Evolutionary conservation across 2,888 invertebrate genomes (phyloP).

Genomic region (Sphaerophoria taeniata): DNA sequence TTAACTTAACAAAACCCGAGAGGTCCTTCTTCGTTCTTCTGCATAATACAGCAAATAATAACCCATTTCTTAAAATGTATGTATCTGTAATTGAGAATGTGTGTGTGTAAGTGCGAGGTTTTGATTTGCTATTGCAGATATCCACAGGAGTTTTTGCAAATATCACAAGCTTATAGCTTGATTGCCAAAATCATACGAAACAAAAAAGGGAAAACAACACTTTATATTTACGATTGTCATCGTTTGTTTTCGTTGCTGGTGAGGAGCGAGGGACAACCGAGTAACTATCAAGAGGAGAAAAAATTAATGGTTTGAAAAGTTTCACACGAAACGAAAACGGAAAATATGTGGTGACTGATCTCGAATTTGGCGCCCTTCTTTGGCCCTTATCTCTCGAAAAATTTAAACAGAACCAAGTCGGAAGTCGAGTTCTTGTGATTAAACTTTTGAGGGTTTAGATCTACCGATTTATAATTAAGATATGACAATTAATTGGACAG

Average conservation of each 20-base stretch:
- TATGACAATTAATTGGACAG: too few species aligned
- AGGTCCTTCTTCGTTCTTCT: constrained; percentile 59
- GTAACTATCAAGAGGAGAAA: constrained; percentile 28
- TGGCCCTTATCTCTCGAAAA: too few species aligned
- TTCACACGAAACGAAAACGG: constrained; percentile 27
- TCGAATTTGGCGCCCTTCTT: too few species aligned
- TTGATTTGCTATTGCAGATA: constrained; percentile 74
- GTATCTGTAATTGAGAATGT: constrained; percentile 7
- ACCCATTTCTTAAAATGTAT: constrained; percentile 26
- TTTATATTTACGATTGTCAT: constrained; percentile 59
- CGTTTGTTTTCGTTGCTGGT: not conserved
- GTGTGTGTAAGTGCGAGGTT: constrained; percentile 35
- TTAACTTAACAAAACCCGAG: constrained; percentile 63
- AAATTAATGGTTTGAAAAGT: constrained; percentile 12
- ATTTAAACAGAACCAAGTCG: too few species aligned
- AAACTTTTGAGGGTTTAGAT: constrained; percentile 57
- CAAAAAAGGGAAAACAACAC: constrained; percentile 56
- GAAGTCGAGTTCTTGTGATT: constrained; percentile 66
- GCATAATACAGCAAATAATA: constrained; percentile 34
- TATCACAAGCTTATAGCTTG: constrained; percentile 51
- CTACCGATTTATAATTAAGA: constrained; percentile 69
- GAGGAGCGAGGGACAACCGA: constrained; percentile 21
- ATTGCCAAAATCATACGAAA: constrained; percentile 70
- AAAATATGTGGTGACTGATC: too few species aligned
- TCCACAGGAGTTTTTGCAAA: constrained; percentile 73